Conservation (phyloP, 2,113 vertebrate species). For the Emydura subglobosa region DNA sequence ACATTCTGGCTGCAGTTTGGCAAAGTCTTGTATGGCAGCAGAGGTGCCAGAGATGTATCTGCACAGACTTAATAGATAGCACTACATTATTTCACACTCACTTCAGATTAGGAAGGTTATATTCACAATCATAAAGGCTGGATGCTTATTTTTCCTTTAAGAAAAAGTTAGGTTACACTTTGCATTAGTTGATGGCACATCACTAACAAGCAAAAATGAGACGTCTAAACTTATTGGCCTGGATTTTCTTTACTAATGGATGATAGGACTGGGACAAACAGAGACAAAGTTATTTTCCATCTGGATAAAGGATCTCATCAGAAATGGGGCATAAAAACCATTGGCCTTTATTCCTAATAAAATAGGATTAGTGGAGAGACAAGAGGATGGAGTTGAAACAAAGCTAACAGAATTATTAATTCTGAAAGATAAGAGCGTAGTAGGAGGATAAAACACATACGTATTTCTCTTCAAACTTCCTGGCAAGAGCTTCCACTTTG, state of each 20-base stretch:
- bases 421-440: background rate
- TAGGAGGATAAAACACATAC: constrained; percentile 74
- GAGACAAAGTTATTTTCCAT: background rate
- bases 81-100: background rate
- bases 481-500: constrained; percentile 84
- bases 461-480: constrained; percentile 92
- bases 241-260: background rate
- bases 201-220: rapidly evolving
- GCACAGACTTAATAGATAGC: background rate
- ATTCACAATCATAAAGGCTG: background rate
- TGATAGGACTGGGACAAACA: background rate
- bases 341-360: background rate
- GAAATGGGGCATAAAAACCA: background rate
- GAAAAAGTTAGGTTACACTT: background rate
- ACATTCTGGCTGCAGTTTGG: background rate
- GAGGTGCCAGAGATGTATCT: rapidly evolving
- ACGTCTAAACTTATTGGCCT: background rate
- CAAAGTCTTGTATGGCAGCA: background rate
- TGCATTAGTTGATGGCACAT: background rate
- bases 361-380: background rate
- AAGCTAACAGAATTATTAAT: background rate
- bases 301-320: background rate
- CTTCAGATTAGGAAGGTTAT: background rate
- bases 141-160: background rate
- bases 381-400: background rate